phyloP scores from a whole-genome alignment of 92 coral and sea anemone species.

The Scolanthus callimorphus region DNA sequence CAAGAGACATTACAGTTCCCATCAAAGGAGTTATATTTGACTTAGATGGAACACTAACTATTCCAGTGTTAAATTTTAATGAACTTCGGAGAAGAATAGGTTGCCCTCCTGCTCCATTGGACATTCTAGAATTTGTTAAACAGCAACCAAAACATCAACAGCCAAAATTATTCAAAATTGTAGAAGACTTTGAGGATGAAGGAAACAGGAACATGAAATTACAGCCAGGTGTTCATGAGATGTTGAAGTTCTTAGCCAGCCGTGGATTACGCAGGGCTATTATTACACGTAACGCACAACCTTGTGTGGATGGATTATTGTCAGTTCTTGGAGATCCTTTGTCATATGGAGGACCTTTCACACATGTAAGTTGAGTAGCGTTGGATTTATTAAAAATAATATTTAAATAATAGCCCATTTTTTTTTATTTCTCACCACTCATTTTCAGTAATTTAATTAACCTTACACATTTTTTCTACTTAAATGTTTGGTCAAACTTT shows the following conservation, averaged over 20 bases:
- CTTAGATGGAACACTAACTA: constrained; percentile 87
- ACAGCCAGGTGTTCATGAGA: constrained; percentile 80
- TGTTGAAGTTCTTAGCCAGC: constrained; percentile 50
- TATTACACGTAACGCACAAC: constrained; percentile 74
- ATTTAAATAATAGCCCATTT: no score
- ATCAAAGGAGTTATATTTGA: constrained; percentile 81
- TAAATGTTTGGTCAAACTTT: no score
- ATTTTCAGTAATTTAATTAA: no score
- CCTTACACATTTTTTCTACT: no score
- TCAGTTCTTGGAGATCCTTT: constrained; percentile 53
- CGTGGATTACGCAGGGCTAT: constrained; percentile 67
- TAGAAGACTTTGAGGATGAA: constrained; percentile 92
- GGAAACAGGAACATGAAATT: constrained; percentile 69
- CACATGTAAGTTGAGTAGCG: constrained; percentile 91
- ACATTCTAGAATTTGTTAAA: constrained; percentile 55
- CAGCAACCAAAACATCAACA: constrained; percentile 56
- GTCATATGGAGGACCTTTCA: constrained; percentile 76
- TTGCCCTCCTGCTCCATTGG: constrained; percentile 64
- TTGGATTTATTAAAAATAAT: no score
- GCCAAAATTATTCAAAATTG: constrained; percentile 35
- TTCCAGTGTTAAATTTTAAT: constrained; percentile 73
- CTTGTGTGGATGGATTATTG: constrained; percentile 76
- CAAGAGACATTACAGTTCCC: constrained; percentile 21
- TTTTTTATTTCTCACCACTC: no score
- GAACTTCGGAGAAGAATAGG: constrained; percentile 49